Conservation (phyloP, 2,888 invertebrate species). For the Holacanthella duospinosa region DNA sequence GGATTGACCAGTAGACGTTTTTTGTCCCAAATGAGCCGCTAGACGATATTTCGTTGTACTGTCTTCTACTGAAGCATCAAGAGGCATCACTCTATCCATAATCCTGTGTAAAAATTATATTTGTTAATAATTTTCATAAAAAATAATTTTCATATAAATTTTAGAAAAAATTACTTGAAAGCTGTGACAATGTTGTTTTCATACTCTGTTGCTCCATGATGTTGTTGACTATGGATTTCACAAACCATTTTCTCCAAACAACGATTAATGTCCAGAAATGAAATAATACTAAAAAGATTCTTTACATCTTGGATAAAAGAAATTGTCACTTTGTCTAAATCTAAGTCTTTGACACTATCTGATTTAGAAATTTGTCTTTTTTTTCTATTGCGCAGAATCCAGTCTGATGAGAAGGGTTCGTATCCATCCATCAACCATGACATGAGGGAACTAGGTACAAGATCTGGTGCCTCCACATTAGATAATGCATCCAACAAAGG, state of each 20-base stretch:
- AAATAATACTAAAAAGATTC: background rate
- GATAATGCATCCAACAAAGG: background rate
- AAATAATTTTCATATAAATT: too few species aligned
- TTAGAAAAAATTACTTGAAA: slow-evolving; percentile 1
- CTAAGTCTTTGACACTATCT: background rate
- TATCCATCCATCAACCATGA: background rate
- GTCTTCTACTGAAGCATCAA: background rate
- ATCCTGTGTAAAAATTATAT: too few species aligned
- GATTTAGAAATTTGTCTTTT: background rate
- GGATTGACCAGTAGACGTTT: background rate
- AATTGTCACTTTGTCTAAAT: background rate
- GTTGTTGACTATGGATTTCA: background rate
- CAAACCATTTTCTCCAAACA: slow-evolving; percentile 1
- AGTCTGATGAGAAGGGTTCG: background rate
- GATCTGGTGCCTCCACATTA: background rate
- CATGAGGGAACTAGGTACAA: background rate
- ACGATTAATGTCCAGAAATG: background rate
- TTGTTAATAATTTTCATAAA: background rate
- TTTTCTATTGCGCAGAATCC: background rate
- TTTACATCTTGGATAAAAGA: background rate
- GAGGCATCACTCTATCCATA: background rate
- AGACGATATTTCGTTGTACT: background rate
- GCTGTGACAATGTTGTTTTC: background rate
- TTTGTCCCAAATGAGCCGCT: background rate
- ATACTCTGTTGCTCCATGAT: background rate